Evolutionary conservation across 2,888 invertebrate species (phyloP), one percentile per base, ranked within the genome.

Genomic region (Willowsia nigromaculata): DNA sequence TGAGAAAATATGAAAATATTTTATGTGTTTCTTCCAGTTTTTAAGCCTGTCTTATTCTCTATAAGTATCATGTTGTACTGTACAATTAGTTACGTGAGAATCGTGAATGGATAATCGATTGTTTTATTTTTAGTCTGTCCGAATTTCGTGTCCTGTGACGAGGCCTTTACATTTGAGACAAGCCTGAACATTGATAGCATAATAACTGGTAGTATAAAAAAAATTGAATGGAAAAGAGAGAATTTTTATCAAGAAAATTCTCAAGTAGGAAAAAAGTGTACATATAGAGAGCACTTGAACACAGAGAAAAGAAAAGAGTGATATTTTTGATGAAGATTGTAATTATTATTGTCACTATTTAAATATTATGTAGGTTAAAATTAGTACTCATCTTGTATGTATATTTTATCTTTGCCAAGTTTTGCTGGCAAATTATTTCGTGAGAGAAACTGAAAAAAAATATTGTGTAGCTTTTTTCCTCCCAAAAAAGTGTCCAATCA

Each of bases 291-390:
- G 68, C 40, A 33, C 68, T 15, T 22, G 18, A n/a, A 37, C 22
- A 11, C n/a, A 47, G 27, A 43, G n/a, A 62, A 22, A 6, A 47
- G 30, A 25, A 22, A 82, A 62, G 71, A 74, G 84, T 84, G 84
- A 84, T 84, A 84, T 84, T 84, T 84, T 84, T 74, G 74, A 84
- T 84, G 84, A 71, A 53, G 74, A 74, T 83, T 68, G 37, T 47
- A 30, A 76, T 76, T 18, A n/a, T 30, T 76, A 50, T 13, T 76
- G 5, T 22, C 25, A 27, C 25, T 25, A 76, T 5, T 25, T 11
- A 50, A 68, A 6, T 40, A 40, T 27, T 9, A 30, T 27, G 27
- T 68, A 68, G 68, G 25, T 25, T 53, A 53, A 4, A 37, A 6
- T 4, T 37, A 37, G 5, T 9, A 37, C 37, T 9, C 37, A 37